Evolutionary conservation across 2,888 invertebrate species (phyloP), one percentile per base, ranked within the genome.

Genomic region (Dicyrtomina minuta): DNA sequence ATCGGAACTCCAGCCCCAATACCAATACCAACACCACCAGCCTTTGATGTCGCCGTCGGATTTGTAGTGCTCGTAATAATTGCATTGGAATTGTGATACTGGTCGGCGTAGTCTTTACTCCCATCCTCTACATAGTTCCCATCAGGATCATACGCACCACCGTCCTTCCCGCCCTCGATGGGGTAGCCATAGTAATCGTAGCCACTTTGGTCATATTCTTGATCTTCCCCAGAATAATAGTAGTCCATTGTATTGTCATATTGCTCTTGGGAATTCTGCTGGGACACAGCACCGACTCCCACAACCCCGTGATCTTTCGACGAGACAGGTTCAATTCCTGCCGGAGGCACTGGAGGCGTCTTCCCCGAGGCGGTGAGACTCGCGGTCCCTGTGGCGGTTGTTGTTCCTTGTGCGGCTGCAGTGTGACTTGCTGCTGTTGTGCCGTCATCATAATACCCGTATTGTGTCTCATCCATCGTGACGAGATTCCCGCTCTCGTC

Each of bases 391-490:
- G 66, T 58, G 22, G 70, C 61, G 6, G 70, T 68, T 33, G 24
- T 13, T 39, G 33, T n/a, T n/a, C n/a, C n/a, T n/a, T n/a, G n/a
- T n/a, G n/a, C n/a, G n/a, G n/a, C n/a, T 70, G 73, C 77, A 72
- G 64, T 71, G 61, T 69, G 75, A 74, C 49, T 79, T 79, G 59
- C 82, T 4, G 24, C 13, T 13, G 12, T 26, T 13, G 53, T 39
- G 26, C 44, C 70, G 15, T 17, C 51, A 41, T 58, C 22, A 49
- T 49, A 46, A 27, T 39, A 46, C 15, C 55, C 53, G 13, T 53
- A 39, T 20, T 62, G 51, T 22, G 12, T 12, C 13, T n/a, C 51
- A 65, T 65, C 64, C 39, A 20, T 22, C 13, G 51, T 27, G 15
- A 74, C 66, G 10, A 70, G 51, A 33, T 74, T 75, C 22, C 73